phyloP scores from a whole-genome alignment of 2,888 invertebrate genomes.

The Plebejus argus region DNA sequence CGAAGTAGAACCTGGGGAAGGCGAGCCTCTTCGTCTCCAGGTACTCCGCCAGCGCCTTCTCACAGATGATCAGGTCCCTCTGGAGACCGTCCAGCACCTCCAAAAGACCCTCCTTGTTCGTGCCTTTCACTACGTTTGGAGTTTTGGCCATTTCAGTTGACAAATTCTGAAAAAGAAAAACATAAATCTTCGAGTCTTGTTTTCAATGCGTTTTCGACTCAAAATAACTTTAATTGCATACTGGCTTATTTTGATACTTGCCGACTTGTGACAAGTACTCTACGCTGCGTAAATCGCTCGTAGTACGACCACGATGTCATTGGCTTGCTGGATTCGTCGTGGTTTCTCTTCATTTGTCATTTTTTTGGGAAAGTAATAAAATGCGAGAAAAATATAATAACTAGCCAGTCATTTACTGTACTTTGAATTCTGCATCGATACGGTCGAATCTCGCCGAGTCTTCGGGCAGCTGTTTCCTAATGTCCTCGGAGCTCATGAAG shows the following conservation, averaged over 20 bases:
- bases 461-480: constrained; percentile 94
- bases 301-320: too few species aligned
- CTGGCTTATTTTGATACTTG: neutral
- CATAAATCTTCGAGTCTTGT: neutral
- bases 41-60: constrained; percentile 98
- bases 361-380: too few species aligned
- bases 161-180: constrained; percentile 57
- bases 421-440: constrained; percentile 95
- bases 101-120: constrained; percentile 91
- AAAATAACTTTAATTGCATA: neutral
- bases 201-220: neutral
- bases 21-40: constrained; percentile 97
- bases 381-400: too few species aligned
- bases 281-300: too few species aligned
- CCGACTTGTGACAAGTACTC: neutral
- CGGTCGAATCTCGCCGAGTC: constrained; percentile 96
- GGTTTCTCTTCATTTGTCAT: too few species aligned
- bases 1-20: constrained; percentile 98
- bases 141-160: constrained; percentile 89
- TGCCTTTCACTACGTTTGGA: constrained; percentile 94
- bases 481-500: constrained; percentile 98
- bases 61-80: constrained; percentile 92
- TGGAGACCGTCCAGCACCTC: constrained; percentile 91
- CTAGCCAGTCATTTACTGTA: constrained; percentile 48
- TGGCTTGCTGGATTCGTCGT: too few species aligned